Evolutionary conservation across 2,797 vertebrate genomes (phyloP).

Genomic region (Notoglanidium macrostoma): DNA sequence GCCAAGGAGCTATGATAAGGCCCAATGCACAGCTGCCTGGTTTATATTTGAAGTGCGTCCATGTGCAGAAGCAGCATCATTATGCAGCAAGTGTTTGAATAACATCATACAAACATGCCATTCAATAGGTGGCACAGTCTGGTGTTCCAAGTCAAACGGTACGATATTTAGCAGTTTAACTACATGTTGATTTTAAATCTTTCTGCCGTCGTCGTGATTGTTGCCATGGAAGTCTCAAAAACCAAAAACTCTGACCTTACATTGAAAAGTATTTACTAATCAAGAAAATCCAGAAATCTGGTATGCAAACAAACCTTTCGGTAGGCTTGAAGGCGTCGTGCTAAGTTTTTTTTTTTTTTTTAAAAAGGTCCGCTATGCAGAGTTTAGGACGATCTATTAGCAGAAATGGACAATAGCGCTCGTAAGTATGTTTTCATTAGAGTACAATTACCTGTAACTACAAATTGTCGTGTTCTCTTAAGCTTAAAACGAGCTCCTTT

Average conservation of each 20-base stretch:
- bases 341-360: not conserved
- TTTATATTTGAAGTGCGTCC: not conserved
- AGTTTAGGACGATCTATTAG: no score
- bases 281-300: not conserved
- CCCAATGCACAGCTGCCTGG: not conserved
- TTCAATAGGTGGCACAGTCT: not conserved
- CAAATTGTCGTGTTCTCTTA: no score
- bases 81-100: not conserved
- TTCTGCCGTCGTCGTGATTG: not conserved
- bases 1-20: not conserved
- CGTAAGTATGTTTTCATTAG: no score
- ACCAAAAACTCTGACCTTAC: not conserved
- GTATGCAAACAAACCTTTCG: not conserved
- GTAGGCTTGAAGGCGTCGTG: not conserved
- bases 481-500: no score
- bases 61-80: not conserved
- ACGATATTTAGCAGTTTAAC: not conserved
- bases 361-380: no score
- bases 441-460: no score
- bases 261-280: not conserved
- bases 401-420: no score
- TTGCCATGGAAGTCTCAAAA: not conserved
- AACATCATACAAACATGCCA: not conserved
- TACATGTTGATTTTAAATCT: not conserved
- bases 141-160: not conserved